A percentile compares a stretch with the other conserved stretches of the same genome.
Evolutionary conservation across 53 echinoderm and acorn worm species (phyloP).

Genomic region (Crossaster papposus): DNA sequence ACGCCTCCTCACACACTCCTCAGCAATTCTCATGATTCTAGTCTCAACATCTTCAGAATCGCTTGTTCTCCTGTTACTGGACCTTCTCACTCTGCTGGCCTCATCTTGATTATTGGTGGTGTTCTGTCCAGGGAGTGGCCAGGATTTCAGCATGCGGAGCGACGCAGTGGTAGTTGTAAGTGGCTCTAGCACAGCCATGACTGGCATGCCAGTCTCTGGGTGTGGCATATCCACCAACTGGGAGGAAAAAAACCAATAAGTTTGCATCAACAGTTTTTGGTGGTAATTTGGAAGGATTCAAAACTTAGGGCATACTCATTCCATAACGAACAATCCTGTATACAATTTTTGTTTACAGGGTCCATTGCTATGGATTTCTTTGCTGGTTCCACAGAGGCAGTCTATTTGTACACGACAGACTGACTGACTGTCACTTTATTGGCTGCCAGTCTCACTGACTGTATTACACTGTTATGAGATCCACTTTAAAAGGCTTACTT

Average conservation of each 20-base stretch:
- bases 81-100: background rate
- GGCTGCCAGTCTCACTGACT: no score
- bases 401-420: no score
- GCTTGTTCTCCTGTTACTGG: background rate
- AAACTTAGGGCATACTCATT: no score
- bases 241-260: background rate
- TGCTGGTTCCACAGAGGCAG: no score
- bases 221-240: conserved; percentile 70
- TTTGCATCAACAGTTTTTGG: background rate
- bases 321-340: no score
- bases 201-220: conserved; percentile 26
- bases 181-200: conserved; percentile 80
- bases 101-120: background rate
- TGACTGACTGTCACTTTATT: no score
- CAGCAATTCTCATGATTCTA: conserved; percentile 10
- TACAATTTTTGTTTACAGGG: no score
- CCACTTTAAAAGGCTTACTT: no score
- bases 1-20: conserved; percentile 48
- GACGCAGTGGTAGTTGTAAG: conserved; percentile 80
- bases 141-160: conserved; percentile 71
- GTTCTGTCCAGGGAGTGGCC: conserved; percentile 36
- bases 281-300: no score
- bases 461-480: no score
- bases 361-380: no score
- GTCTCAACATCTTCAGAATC: background rate